phyloP scores from a whole-genome alignment of 2,113 vertebrate genomes.

The Chaetops frenatus region DNA sequence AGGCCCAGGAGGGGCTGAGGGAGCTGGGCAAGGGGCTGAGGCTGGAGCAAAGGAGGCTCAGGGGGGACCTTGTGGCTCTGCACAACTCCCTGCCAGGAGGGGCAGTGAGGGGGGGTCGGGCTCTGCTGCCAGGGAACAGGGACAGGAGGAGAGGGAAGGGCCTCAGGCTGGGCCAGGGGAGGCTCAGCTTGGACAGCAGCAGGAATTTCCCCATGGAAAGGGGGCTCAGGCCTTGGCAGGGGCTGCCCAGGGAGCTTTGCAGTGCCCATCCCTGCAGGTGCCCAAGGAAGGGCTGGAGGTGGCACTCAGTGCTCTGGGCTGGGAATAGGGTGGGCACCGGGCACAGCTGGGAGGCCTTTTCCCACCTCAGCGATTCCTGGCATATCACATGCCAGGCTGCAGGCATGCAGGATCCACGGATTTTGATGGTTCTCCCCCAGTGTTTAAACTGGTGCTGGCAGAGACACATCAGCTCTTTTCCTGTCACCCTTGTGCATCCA shows the following conservation, averaged over 20 bases:
- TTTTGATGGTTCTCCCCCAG: background rate
- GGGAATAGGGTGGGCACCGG: rapidly evolving
- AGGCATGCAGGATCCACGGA: background rate
- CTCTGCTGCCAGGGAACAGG: background rate
- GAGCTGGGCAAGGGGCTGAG: background rate
- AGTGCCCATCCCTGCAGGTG: background rate
- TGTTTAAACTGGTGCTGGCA: background rate
- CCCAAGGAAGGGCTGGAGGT: background rate
- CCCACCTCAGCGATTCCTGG: background rate
- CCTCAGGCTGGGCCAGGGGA: background rate
- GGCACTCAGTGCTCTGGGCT: background rate
- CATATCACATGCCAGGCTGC: no score
- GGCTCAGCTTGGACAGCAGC: background rate
- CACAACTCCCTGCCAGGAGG: background rate
- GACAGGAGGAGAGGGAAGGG: background rate
- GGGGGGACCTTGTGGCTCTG: background rate
- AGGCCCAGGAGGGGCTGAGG: background rate
- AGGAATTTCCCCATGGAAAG: background rate
- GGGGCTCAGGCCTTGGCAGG: background rate
- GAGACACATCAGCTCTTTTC: background rate
- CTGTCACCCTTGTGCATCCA: background rate
- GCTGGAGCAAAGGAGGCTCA: background rate
- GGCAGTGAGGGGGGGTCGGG: background rate
- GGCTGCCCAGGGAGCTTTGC: background rate
- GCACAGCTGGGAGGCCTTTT: background rate